These are phyloP conservation scores for Meloe dianella DNA, from an alignment of 2,888 invertebrate species.

Conservation along the genomic window DNA sequence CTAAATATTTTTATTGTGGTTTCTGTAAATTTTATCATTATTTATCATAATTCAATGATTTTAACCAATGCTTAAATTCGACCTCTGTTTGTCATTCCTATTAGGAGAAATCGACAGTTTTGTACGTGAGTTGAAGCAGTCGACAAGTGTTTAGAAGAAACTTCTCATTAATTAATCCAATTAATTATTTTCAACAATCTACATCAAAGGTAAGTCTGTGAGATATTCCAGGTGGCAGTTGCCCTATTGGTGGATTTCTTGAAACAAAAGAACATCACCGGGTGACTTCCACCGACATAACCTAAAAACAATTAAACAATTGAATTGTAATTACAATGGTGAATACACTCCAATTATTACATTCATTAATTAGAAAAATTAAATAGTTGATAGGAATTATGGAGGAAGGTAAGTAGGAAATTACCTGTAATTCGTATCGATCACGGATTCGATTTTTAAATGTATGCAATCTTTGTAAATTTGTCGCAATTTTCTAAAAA, in stretches of 20 bases:
- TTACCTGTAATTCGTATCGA: too few species aligned
- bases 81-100: constrained; percentile 8
- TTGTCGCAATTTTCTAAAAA: too few species aligned
- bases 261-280: background rate
- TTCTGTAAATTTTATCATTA: background rate
- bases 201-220: background rate
- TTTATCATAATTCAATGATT: background rate
- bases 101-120: background rate
- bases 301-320: background rate
- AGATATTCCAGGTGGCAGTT: background rate
- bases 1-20: background rate
- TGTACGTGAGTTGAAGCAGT: background rate
- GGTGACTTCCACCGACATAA: background rate
- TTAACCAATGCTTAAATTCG: background rate
- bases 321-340: too few species aligned
- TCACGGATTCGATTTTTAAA: too few species aligned
- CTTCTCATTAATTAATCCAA: background rate
- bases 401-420: too few species aligned
- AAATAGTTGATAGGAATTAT: too few species aligned
- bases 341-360: too few species aligned
- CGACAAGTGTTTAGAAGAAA: background rate
- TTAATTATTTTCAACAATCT: background rate
- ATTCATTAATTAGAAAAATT: too few species aligned
- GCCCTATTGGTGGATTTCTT: background rate
- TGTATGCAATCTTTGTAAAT: too few species aligned